Conservation (phyloP, 2,888 invertebrate species). For the Harpagoxenus sublaevis region DNA sequence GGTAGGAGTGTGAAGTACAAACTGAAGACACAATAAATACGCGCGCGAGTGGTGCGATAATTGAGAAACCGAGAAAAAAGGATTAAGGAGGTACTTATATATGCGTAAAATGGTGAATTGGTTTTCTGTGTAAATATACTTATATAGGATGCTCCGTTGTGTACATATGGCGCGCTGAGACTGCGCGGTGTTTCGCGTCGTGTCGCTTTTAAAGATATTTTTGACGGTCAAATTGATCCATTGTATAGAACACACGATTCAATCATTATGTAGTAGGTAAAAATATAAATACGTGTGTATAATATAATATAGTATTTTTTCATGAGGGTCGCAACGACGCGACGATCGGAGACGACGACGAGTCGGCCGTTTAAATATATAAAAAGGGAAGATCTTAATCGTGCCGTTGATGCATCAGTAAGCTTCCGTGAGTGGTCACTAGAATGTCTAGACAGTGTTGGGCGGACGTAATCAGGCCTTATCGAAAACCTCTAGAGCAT, state of each 20-base stretch:
- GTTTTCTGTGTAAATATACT: conserved; percentile 59
- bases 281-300: conserved; percentile 64
- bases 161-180: conserved; percentile 38
- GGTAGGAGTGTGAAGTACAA: conserved; percentile 68
- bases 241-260: conserved; percentile 44
- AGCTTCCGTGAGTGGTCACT: conserved; percentile 24
- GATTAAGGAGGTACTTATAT: conserved; percentile 64
- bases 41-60: conserved; percentile 33
- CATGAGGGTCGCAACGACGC: conserved; percentile 55
- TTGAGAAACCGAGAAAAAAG: conserved; percentile 12
- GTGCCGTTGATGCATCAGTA: conserved; percentile 23
- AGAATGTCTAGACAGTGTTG: conserved; percentile 47
- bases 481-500: conserved; percentile 10
- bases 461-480: conserved; percentile 38
- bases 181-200: conserved; percentile 29
- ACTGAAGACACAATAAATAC: conserved; percentile 73
- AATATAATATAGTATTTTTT: conserved; percentile 75
- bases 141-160: conserved; percentile 32
- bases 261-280: conserved; percentile 54
- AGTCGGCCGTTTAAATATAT: conserved; percentile 35
- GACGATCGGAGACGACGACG: neutral
- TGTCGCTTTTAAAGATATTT: conserved; percentile 50
- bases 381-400: conserved; percentile 28
- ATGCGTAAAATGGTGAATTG: conserved; percentile 25
- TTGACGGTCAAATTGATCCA: conserved; percentile 48